These are phyloP conservation scores for Chionodraco myersi DNA, from an alignment of 2,113 vertebrate genomes.

Conservation along the genomic window DNA sequence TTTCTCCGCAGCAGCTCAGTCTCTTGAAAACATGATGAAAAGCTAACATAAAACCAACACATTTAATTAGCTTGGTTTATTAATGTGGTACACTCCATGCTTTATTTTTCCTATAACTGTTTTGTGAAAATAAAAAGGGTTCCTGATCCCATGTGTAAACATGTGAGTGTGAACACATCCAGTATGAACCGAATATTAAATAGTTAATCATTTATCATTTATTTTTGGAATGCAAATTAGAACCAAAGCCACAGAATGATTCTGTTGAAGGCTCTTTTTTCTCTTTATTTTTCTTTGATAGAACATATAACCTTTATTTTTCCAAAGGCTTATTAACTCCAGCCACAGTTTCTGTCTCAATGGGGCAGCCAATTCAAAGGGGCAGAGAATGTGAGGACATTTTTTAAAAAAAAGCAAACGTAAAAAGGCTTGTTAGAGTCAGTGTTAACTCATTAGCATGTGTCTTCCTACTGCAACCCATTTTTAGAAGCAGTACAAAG, in stretches of 20 bases:
- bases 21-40: neutral
- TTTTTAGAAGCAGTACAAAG: neutral
- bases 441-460: neutral
- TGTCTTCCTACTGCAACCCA: neutral
- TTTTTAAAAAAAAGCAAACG: neutral
- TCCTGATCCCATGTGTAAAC: neutral
- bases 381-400: neutral
- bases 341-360: slow-evolving; percentile 1
- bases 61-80: neutral
- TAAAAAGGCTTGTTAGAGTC: neutral
- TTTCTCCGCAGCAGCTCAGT: slow-evolving; percentile 21
- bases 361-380: neutral
- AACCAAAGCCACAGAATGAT: neutral
- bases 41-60: neutral
- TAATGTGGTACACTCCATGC: neutral
- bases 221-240: neutral
- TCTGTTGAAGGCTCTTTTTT: neutral
- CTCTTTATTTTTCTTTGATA: neutral
- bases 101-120: neutral
- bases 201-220: neutral
- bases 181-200: slow-evolving; percentile 24
- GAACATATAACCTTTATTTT: neutral
- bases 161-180: neutral
- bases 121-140: neutral
- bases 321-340: neutral